These are phyloP conservation scores for Terebella lapidaria DNA, from an alignment of 2,888 invertebrate species.

Conservation along the genomic window DNA sequence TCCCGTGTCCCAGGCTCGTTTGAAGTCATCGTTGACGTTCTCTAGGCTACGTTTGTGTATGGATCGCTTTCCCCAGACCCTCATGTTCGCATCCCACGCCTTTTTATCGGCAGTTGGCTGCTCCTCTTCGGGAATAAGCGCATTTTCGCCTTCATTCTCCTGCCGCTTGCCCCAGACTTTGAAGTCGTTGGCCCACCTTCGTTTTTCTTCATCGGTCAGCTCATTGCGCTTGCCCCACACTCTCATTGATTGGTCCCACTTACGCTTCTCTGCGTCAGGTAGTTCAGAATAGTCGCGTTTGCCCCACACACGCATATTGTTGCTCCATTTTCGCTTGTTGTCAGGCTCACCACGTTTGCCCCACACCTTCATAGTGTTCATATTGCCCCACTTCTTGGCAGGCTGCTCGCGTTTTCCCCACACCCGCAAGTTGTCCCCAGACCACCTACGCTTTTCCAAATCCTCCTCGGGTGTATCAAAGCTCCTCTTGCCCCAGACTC, in stretches of 20 bases:
- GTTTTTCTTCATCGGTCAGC: conserved; percentile 5
- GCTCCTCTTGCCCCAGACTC: conserved; percentile 18
- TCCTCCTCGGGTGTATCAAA: neutral
- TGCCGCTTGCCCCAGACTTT: conserved; percentile 18
- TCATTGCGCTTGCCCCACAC: conserved; percentile 15
- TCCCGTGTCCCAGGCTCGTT: conserved; percentile 11
- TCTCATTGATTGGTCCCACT: conserved; percentile 12
- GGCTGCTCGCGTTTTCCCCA: conserved; percentile 17
- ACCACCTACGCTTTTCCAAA: conserved; percentile 13
- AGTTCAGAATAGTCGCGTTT: conserved; percentile 3
- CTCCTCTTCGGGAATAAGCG: neutral
- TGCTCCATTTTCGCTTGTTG: neutral
- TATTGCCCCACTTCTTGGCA: conserved; percentile 14
- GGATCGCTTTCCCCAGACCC: conserved; percentile 10
- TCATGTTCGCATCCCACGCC: conserved; percentile 11
- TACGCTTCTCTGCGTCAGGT: conserved; percentile 5
- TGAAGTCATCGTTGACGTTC: neutral
- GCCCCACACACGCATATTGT: conserved; percentile 15
- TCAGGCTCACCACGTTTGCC: conserved; percentile 11
- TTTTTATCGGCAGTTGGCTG: conserved; percentile 5
- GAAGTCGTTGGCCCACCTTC: conserved; percentile 14
- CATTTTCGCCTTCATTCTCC: conserved; percentile 5
- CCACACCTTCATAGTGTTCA: conserved; percentile 15
- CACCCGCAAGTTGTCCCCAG: conserved; percentile 12
- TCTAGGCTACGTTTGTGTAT: neutral